Percentiles rank a stretch among this genome's conserved stretches.
Conservation (phyloP, 2,113 vertebrate species). For the Aegypius monachus region DNA sequence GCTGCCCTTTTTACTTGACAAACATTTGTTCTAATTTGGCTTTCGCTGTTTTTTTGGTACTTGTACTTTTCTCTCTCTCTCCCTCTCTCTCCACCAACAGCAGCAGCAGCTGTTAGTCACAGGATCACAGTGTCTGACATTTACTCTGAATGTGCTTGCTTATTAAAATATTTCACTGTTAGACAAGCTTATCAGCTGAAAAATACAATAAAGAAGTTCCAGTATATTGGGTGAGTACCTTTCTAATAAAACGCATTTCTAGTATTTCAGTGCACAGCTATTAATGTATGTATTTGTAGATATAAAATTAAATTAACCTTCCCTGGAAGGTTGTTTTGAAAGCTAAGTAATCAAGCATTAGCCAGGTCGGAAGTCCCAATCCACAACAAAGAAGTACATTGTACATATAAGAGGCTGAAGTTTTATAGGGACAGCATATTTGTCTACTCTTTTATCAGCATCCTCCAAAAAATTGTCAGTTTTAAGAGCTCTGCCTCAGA, state of each 20-base stretch:
- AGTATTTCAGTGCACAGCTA: not conserved
- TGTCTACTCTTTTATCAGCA: not conserved
- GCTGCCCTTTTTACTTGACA: constrained; percentile 73
- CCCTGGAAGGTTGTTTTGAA: not conserved
- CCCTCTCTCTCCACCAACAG: constrained; percentile 28
- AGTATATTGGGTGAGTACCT: not conserved
- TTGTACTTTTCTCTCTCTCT: constrained; percentile 12
- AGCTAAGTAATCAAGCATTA: not conserved
- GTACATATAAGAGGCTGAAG: not conserved
- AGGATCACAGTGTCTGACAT: constrained; percentile 68
- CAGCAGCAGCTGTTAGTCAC: constrained; percentile 72
- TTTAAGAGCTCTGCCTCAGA: not conserved
- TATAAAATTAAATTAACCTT: not conserved
- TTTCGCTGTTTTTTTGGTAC: constrained; percentile 56
- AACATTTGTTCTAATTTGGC: constrained; percentile 77
- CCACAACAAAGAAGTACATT: not conserved
- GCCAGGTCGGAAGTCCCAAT: not conserved
- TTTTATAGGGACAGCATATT: not conserved
- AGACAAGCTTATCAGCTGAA: constrained; percentile 70
- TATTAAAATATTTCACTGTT: constrained; percentile 75
- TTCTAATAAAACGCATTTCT: not conserved
- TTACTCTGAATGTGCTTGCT: constrained; percentile 66
- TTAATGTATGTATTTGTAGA: not conserved
- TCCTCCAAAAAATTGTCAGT: not conserved
- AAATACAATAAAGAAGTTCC: constrained; percentile 53